Evolutionary conservation across 2,797 vertebrate genomes (phyloP).

Genomic region (Varecia variegata): DNA sequence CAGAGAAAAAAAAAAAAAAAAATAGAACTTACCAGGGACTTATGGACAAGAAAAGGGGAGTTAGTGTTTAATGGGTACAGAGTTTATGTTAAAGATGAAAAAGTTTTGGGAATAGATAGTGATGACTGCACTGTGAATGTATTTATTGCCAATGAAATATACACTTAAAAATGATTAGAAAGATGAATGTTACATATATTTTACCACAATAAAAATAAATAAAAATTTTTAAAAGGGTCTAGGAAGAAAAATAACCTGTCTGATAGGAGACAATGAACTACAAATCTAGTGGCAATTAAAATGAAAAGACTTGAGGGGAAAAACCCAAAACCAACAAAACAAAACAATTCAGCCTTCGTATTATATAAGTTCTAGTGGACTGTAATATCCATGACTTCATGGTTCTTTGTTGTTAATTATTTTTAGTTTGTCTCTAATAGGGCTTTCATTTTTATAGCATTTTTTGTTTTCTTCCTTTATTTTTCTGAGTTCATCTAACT

Average conservation of each 20-base stretch:
- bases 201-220: background rate
- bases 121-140: background rate
- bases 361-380: background rate
- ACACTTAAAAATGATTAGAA: background rate
- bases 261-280: conserved; percentile 63
- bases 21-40: background rate
- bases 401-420: background rate
- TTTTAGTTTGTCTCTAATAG: background rate
- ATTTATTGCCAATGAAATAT: background rate
- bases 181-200: background rate
- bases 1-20: background rate
- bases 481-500: background rate
- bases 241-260: conserved; percentile 71
- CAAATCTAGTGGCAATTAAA: conserved; percentile 76
- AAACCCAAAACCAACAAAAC: background rate
- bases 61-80: background rate
- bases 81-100: background rate
- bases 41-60: background rate
- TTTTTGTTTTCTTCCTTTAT: background rate
- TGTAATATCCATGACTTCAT: background rate
- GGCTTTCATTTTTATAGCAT: background rate
- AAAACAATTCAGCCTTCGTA: background rate
- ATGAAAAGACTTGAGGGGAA: conserved; percentile 55
- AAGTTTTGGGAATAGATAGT: background rate
- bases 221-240: background rate